Base-by-base conservation (phyloP, 2,888 invertebrate species). In the Macrophya alboannulata region DNA sequence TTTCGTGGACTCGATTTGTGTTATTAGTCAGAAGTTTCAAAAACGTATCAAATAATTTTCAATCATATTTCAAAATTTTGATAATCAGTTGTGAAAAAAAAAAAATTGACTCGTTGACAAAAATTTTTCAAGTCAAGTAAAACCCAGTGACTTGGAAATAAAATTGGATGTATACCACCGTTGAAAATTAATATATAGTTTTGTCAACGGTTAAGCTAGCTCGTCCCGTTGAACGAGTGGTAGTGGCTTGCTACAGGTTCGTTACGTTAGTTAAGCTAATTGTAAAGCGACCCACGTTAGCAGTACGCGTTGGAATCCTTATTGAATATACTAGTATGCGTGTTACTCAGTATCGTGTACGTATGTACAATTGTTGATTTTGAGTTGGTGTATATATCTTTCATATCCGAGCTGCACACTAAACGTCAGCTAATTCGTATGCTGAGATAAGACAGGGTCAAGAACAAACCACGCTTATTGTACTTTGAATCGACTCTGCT, bases 371-470 rank as follows among this genome's bases (percentile, higher is more conserved):
- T 62, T 37, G 68, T 68, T 68, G 68, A 68, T 68, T 68, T 68
- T 68, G 2, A 37, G 68, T 68, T 17, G 37, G 6, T 68, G 5
- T 43, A 40, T 71, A n/a, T 40, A 71, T 12, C 12, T 71, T 40
- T 15, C 37, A 71, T 37, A 71, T n/a, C 40, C 71, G 40, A 6
- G 1, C 40, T 31, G 40, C 62, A 25, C 25, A 25, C 25, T 62
- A 71, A 31, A 17, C 12, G n/a, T n/a, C 37, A 17, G 71, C 71
- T 71, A 71, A 71, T 71, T 71, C 40, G 71, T 71, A 71, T 71
- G 21, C 71, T 15, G 40, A 37, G 71, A 71, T 71, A 71, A 71
- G 71, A 40, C 68, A 40, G 71, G 71, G 71, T 71, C 71, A 71
- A 71, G 40, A 71, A 40, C 71, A 40, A 40, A 37, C 40, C 3